Conservation (phyloP, 2,797 vertebrate genomes). For the Huso huso region DNA sequence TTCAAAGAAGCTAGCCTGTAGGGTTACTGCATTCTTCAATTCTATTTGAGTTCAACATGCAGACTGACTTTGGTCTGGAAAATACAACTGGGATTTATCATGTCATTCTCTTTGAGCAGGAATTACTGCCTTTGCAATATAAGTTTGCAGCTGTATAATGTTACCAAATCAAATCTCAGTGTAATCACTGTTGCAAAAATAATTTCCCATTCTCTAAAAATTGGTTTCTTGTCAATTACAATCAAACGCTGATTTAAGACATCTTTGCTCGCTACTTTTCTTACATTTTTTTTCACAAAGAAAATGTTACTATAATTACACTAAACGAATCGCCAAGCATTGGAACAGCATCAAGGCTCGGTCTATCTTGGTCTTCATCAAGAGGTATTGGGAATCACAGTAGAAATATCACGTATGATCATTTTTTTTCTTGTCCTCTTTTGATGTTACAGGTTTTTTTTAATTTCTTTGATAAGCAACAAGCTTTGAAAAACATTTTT, state of each 20-base stretch:
- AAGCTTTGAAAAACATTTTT: background rate
- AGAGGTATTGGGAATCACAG: too few relatives aligned
- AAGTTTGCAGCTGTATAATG: slow-evolving; percentile 76
- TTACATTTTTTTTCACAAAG: slow-evolving; percentile 17
- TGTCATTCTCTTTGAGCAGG: slow-evolving; percentile 56
- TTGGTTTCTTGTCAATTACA: slow-evolving; percentile 80
- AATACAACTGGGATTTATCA: slow-evolving; percentile 54
- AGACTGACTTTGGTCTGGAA: slow-evolving; percentile 48
- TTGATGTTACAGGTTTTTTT: background rate
- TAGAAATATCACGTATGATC: background rate
- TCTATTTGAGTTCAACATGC: slow-evolving; percentile 59
- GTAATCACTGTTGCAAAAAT: slow-evolving; percentile 42
- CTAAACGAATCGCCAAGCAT: background rate
- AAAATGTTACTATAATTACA: slow-evolving; percentile 31
- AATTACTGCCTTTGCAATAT: slow-evolving; percentile 63
- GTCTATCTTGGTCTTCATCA: too few relatives aligned
- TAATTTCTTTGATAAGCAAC: background rate
- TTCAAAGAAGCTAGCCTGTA: slow-evolving; percentile 57
- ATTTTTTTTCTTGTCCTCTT: background rate
- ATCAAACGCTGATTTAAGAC: slow-evolving; percentile 78
- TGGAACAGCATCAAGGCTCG: background rate
- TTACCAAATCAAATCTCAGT: slow-evolving; percentile 77
- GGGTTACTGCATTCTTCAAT: slow-evolving; percentile 49
- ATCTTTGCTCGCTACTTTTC: slow-evolving; percentile 55
- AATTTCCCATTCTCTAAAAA: slow-evolving; percentile 61